phyloP scores from a whole-genome alignment of 37 sponge, comb jelly and placozoan species.

The Aphrocallistes beatrix region DNA sequence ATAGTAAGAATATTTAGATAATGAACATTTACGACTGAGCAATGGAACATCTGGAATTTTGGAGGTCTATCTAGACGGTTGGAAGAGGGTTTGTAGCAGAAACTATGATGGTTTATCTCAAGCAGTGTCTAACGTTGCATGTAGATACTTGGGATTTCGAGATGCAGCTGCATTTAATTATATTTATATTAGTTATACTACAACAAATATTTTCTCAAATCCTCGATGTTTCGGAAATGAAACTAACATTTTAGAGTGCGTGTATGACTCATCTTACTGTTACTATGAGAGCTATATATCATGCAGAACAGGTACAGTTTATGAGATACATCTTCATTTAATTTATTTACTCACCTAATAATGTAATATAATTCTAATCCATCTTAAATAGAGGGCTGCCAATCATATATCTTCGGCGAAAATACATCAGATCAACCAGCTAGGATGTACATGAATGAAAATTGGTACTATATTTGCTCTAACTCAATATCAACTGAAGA shows the following conservation, averaged over 20 bases:
- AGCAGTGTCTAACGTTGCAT: not conserved
- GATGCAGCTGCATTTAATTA: not conserved
- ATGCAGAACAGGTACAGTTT: conserved; percentile 15
- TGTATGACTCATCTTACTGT: not conserved
- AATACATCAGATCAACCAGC: not conserved
- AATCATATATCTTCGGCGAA: not conserved
- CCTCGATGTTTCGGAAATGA: not conserved
- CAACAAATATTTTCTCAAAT: not conserved
- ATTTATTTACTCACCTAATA: no score
- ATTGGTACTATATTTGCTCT: not conserved
- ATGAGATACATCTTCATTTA: no score
- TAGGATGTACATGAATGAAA: not conserved
- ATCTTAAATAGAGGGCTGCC: not conserved
- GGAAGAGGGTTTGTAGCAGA: not conserved
- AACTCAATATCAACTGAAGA: not conserved
- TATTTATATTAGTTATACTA: not conserved
- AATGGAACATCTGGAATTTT: conserved; percentile 1
- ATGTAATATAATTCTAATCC: not conserved
- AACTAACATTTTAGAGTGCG: not conserved
- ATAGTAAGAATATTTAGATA: no score
- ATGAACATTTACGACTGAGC: not conserved
- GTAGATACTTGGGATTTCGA: not conserved
- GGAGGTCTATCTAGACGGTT: not conserved
- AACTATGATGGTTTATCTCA: not conserved
- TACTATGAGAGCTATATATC: not conserved